A percentile compares a stretch with the other conserved stretches of the same genome.
Evolutionary conservation across 2,797 vertebrate genomes (phyloP).

Genomic region (Sebastes steindachneri): DNA sequence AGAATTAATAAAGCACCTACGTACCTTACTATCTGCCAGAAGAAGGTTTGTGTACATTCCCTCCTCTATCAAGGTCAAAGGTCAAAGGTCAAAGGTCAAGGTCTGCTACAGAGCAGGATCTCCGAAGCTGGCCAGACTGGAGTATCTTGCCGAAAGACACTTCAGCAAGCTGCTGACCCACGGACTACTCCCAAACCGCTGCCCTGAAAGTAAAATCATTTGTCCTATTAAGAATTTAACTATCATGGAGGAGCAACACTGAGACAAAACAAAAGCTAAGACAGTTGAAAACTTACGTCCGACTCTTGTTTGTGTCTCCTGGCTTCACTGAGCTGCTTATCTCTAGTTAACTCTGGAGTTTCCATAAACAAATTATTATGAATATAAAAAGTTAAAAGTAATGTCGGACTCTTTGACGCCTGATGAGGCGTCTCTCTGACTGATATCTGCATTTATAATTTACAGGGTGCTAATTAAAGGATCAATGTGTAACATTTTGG

Average conservation of each 20-base stretch:
- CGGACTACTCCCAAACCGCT: background rate
- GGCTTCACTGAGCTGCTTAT: no score
- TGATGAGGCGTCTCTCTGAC: background rate
- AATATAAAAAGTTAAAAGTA: background rate
- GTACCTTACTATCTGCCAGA: background rate
- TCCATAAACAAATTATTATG: background rate
- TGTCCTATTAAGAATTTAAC: background rate
- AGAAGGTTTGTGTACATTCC: background rate
- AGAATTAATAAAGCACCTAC: background rate
- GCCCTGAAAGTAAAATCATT: background rate
- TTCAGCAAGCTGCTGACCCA: background rate
- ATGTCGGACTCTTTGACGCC: background rate
- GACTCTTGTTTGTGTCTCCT: background rate
- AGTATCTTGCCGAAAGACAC: background rate
- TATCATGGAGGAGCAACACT: background rate
- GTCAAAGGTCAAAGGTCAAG: conserved; percentile 10
- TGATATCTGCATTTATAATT: background rate
- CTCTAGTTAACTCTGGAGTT: no score
- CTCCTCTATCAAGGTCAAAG: background rate
- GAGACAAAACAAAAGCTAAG: background rate
- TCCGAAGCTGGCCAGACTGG: background rate
- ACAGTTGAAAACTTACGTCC: background rate
- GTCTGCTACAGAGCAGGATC: background rate
- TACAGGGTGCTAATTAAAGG: background rate
- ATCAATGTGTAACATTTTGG: no score